A percentile compares a stretch with the other conserved stretches of the same genome.
Evolutionary conservation across 64 coral and sea anemone genomes (phyloP).

Genomic region (Cladopsammia gracilis): DNA sequence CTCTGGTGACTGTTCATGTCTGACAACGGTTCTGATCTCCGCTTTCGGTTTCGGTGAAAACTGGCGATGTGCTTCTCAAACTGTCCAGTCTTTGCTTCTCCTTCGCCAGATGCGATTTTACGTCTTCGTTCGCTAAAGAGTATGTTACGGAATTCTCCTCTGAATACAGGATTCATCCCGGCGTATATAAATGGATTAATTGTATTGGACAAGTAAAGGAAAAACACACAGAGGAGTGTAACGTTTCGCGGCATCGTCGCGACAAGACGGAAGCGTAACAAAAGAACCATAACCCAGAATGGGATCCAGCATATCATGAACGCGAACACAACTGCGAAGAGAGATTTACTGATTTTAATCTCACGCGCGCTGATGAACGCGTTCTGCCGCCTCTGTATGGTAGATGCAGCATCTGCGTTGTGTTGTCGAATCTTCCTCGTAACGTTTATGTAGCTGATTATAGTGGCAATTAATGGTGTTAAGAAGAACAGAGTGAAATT

Average conservation of each 20-base stretch:
- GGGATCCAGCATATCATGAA: slow-evolving; percentile 19
- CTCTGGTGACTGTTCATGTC: too few relatives aligned
- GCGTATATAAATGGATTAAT: slow-evolving; percentile 20
- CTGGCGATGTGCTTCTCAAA: too few relatives aligned
- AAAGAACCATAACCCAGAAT: slow-evolving; percentile 2
- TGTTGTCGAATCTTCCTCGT: neutral
- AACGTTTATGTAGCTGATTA: neutral
- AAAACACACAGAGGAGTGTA: neutral
- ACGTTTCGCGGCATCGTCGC: neutral
- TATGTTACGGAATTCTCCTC: slow-evolving; percentile 10
- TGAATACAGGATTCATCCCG: slow-evolving; percentile 2
- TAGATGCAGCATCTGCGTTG: neutral
- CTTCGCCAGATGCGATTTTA: neutral
- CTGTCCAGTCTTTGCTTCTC: neutral
- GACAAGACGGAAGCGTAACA: neutral
- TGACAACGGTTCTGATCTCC: too few relatives aligned
- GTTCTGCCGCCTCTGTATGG: neutral
- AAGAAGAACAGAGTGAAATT: neutral
- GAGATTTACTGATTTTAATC: slow-evolving; percentile 5
- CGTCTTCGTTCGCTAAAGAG: slow-evolving; percentile 4
- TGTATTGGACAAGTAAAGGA: neutral
- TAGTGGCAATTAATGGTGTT: neutral
- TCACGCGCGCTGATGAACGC: neutral
- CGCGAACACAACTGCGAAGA: slow-evolving; percentile 2
- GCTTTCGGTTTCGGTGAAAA: too few relatives aligned